A percentile compares a stretch with the other conserved stretches of the same genome.
phyloP scores from a whole-genome alignment of 2,888 invertebrate genomes.

The Apodemia zela region DNA sequence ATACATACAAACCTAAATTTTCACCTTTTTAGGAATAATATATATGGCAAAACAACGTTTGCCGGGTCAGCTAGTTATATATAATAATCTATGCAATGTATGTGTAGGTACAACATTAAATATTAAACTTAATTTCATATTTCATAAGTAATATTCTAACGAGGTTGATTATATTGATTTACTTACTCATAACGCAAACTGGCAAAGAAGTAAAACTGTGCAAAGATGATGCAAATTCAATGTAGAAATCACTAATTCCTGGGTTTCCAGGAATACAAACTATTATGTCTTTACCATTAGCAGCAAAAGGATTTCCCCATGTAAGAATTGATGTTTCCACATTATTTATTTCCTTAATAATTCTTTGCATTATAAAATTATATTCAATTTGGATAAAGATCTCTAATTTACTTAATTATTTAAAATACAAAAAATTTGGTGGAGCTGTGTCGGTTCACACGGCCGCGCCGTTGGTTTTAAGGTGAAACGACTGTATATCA shows the following conservation, averaged over 20 bases:
- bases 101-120: no score
- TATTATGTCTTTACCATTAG: slow-evolving; percentile 82
- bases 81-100: no score
- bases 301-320: slow-evolving; percentile 84
- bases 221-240: slow-evolving; percentile 84
- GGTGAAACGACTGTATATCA: no score
- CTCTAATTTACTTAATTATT: no score
- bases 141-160: neutral
- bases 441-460: no score
- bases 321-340: slow-evolving; percentile 87
- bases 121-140: no score
- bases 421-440: no score
- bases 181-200: slow-evolving; percentile 87
- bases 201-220: slow-evolving; percentile 83
- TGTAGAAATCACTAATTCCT: slow-evolving; percentile 90
- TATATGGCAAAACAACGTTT: no score
- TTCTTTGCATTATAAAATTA: slow-evolving; percentile 40
- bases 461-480: no score
- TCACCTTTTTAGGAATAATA: no score
- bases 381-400: neutral
- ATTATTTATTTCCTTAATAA: slow-evolving; percentile 73
- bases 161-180: neutral
- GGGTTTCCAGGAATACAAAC: slow-evolving; percentile 93
- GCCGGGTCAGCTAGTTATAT: no score
- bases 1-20: no score